phyloP scores from a whole-genome alignment of 1,140 invertebrate species.

The Scaptomyza pallida region DNA sequence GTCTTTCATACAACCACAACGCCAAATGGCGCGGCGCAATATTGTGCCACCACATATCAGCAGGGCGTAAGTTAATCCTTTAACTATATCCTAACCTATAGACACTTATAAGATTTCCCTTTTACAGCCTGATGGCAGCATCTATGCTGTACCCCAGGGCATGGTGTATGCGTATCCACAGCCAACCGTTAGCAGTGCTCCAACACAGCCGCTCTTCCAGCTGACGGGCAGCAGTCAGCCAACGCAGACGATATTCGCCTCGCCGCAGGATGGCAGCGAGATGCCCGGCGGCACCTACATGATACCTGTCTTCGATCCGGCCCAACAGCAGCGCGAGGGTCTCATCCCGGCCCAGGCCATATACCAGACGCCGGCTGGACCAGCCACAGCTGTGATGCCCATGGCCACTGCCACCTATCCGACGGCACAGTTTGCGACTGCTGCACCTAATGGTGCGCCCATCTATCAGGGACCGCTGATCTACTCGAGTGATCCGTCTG shows the following conservation, averaged over 20 bases:
- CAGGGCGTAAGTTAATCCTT: conserved; percentile 64
- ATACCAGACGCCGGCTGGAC: conserved; percentile 70
- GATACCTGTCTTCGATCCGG: conserved; percentile 83
- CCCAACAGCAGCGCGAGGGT: conserved; percentile 70
- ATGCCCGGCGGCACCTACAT: conserved; percentile 80
- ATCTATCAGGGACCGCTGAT: conserved; percentile 80
- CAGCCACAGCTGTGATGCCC: conserved; percentile 69
- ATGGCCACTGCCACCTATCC: conserved; percentile 77
- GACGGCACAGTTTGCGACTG: conserved; percentile 69
- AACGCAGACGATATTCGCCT: conserved; percentile 59
- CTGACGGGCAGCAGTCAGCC: conserved; percentile 64
- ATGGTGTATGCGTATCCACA: conserved; percentile 83
- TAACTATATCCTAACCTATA: no score
- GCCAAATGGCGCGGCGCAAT: conserved; percentile 71
- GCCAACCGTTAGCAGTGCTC: conserved; percentile 58
- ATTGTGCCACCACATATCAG: conserved; percentile 83
- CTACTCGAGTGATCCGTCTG: conserved; percentile 79
- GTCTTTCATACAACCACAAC: conserved; percentile 79
- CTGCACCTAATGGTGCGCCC: conserved; percentile 74
- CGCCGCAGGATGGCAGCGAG: conserved; percentile 67
- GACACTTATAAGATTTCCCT: background rate
- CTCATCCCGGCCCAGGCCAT: conserved; percentile 78
- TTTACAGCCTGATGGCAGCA: conserved; percentile 78
- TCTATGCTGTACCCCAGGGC: conserved; percentile 82
- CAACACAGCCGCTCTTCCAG: conserved; percentile 71